A percentile compares a stretch with the other conserved stretches of the same genome.
phyloP scores from a whole-genome alignment of 2,113 vertebrate genomes.

The Lepidothrix coronata region DNA sequence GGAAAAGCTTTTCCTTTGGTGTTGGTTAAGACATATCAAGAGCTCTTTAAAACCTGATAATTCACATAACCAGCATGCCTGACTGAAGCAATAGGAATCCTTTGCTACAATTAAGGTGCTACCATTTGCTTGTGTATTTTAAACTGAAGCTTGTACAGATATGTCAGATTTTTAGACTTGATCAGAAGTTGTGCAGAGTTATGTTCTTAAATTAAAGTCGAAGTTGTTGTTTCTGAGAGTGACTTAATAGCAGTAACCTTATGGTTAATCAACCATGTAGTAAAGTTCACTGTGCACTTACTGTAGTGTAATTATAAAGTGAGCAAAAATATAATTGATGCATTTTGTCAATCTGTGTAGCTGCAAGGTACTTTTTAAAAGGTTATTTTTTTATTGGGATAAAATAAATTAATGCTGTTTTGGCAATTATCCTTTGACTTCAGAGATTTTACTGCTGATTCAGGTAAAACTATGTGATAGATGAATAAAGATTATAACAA shows the following conservation, averaged over 20 bases:
- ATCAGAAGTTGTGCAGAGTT: neutral
- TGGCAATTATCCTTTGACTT: constrained; percentile 63
- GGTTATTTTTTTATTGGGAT: constrained; percentile 77
- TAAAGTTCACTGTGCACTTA: constrained; percentile 73
- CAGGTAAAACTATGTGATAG: neutral
- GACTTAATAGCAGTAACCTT: constrained; percentile 73
- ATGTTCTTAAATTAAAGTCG: constrained; percentile 36
- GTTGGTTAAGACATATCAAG: neutral
- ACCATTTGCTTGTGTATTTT: neutral
- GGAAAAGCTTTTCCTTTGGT: neutral
- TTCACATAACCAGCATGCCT: neutral
- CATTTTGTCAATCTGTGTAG: constrained; percentile 82
- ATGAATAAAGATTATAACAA: constrained; percentile 2
- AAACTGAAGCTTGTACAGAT: neutral
- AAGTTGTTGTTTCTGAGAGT: constrained; percentile 29
- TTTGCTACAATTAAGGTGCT: neutral
- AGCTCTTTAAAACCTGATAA: neutral
- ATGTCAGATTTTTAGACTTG: neutral
- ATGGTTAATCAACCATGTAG: constrained; percentile 78
- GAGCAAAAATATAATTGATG: constrained; percentile 80
- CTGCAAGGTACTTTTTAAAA: constrained; percentile 84
- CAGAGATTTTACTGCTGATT: constrained; percentile 41
- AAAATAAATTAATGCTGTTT: constrained; percentile 78
- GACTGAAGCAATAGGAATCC: neutral
- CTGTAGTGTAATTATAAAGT: constrained; percentile 80